Percentiles rank a stretch among this genome's conserved stretches.
Evolutionary conservation across 1,140 invertebrate genomes (phyloP).

Genomic region (Diorhabda sublineata): DNA sequence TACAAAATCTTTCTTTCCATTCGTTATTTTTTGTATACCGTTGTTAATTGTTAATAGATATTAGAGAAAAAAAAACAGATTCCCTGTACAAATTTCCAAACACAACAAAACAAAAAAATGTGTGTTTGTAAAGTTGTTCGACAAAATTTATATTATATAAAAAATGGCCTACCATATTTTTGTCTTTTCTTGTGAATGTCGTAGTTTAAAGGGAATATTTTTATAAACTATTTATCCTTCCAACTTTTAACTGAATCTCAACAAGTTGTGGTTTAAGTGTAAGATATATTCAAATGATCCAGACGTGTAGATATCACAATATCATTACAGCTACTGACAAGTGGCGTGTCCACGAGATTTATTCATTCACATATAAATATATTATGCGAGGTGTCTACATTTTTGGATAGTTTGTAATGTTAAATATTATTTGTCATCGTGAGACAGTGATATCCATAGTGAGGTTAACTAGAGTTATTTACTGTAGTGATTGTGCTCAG

Average conservation of each 20-base stretch:
- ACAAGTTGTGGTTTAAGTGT: conserved; percentile 2
- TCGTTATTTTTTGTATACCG: not conserved
- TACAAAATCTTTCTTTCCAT: not conserved
- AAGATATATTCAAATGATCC: not conserved
- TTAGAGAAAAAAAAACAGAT: not conserved
- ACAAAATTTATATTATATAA: conserved; percentile 18
- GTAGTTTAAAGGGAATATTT: conserved; percentile 37
- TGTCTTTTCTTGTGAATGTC: conserved; percentile 33
- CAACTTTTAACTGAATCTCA: conserved; percentile 5
- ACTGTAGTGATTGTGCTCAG: not conserved
- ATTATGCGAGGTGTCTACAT: not conserved
- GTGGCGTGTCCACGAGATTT: too few relatives aligned
- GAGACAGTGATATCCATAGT: not conserved
- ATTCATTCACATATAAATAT: too few relatives aligned
- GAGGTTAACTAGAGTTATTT: not conserved
- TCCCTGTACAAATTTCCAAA: not conserved
- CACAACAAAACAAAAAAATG: conserved; percentile 4
- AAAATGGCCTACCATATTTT: conserved; percentile 35
- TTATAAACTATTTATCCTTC: conserved; percentile 25
- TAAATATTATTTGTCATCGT: not conserved
- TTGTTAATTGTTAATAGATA: conserved; percentile 3
- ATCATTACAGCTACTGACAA: too few relatives aligned
- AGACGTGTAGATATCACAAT: too few relatives aligned
- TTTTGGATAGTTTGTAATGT: not conserved
- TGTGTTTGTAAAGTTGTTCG: conserved; percentile 24